Conservation (phyloP, 2,888 invertebrate genomes). For the Steinernema scapterisci region DNA sequence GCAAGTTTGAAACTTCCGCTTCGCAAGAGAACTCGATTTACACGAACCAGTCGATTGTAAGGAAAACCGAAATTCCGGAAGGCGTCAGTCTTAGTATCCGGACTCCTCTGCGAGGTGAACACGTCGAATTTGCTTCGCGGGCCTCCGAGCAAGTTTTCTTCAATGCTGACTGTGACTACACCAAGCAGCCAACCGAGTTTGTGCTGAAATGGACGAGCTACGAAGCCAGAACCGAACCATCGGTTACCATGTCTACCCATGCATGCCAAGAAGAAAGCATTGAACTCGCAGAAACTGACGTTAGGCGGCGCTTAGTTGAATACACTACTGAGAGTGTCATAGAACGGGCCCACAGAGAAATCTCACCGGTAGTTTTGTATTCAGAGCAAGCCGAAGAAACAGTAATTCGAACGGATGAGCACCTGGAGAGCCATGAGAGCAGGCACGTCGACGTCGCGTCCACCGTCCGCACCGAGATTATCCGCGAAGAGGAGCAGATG, state of each 20-base stretch:
- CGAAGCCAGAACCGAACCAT: conserved; percentile 24
- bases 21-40: not conserved
- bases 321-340: conserved; percentile 56
- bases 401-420: conserved; percentile 45
- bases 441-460: not conserved
- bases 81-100: not conserved
- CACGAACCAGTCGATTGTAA: not conserved
- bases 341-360: conserved; percentile 51
- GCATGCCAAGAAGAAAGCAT: not conserved
- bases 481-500: not conserved
- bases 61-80: not conserved
- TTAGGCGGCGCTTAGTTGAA: conserved; percentile 47
- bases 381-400: conserved; percentile 53
- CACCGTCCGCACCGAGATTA: not conserved
- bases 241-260: not conserved
- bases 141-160: conserved; percentile 54
- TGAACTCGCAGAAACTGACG: conserved; percentile 39
- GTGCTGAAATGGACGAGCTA: conserved; percentile 18
- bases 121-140: not conserved
- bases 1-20: not conserved
- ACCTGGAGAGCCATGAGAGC: conserved; percentile 23
- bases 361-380: conserved; percentile 53
- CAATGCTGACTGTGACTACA: conserved; percentile 49
- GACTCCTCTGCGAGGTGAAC: not conserved
- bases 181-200: conserved; percentile 51